Evolutionary conservation across 2,888 invertebrate species (phyloP).

Genomic region (Tachina fera): DNA sequence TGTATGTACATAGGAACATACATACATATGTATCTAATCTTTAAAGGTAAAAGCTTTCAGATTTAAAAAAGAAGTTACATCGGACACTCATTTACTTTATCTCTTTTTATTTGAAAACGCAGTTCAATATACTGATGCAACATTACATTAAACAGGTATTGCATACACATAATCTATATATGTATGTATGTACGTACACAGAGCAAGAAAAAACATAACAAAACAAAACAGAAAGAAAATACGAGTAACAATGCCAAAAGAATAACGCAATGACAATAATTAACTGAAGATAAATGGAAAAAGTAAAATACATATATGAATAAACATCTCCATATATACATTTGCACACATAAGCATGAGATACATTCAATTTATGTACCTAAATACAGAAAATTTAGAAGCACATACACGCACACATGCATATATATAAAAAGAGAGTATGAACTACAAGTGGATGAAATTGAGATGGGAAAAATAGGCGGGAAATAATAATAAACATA

Average conservation of each 20-base stretch:
- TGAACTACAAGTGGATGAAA: background rate
- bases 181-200: background rate
- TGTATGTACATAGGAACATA: background rate
- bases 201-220: constrained; percentile 26
- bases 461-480: constrained; percentile 1
- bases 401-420: no score
- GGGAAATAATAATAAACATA: background rate
- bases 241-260: background rate
- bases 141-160: constrained; percentile 36
- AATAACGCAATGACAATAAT: background rate
- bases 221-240: constrained; percentile 5
- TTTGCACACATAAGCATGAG: background rate
- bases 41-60: no score
- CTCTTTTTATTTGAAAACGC: no score
- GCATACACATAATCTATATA: background rate
- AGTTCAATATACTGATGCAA: constrained; percentile 54
- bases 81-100: no score
- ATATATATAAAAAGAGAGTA: no score
- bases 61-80: no score
- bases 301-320: background rate
- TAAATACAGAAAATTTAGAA: no score
- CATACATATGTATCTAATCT: no score
- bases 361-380: background rate
- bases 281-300: background rate
- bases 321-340: background rate